Percentiles rank a stretch among this genome's conserved stretches.
These are phyloP conservation scores for Aphrophora alni DNA, from an alignment of 2,888 invertebrate genomes.

Conservation along the genomic window DNA sequence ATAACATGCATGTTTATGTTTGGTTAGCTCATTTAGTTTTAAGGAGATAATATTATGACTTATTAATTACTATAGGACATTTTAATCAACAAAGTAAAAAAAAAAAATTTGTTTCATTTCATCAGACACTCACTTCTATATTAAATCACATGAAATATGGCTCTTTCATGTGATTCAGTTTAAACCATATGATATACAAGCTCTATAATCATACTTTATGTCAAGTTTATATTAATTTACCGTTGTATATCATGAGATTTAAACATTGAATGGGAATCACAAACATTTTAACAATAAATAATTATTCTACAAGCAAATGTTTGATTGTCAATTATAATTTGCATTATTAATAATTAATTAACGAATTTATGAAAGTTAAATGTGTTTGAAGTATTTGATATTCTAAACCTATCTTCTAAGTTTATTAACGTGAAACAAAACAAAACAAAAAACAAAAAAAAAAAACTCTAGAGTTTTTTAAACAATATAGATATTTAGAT, in stretches of 20 bases:
- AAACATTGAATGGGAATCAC: neutral
- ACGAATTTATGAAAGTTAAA: no score
- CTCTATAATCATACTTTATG: neutral
- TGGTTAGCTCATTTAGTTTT: constrained; percentile 1
- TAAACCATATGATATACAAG: neutral
- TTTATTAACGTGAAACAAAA: no score
- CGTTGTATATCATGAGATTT: neutral
- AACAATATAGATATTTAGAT: no score
- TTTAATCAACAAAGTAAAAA: neutral
- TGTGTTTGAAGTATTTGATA: no score
- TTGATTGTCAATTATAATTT: no score
- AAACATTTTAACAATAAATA: neutral
- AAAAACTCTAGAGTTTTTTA: no score
- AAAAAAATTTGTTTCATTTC: neutral
- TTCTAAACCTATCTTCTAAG: no score
- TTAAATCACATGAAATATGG: neutral
- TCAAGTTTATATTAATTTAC: no score
- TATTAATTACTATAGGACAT: neutral
- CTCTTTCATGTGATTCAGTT: neutral
- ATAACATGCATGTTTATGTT: neutral
- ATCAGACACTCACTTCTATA: neutral
- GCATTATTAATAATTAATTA: no score
- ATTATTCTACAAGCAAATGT: neutral
- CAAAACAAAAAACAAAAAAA: no score
- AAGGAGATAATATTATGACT: neutral